Conservation (phyloP, 2,888 invertebrate genomes). For the Plagiodera versicolora region DNA sequence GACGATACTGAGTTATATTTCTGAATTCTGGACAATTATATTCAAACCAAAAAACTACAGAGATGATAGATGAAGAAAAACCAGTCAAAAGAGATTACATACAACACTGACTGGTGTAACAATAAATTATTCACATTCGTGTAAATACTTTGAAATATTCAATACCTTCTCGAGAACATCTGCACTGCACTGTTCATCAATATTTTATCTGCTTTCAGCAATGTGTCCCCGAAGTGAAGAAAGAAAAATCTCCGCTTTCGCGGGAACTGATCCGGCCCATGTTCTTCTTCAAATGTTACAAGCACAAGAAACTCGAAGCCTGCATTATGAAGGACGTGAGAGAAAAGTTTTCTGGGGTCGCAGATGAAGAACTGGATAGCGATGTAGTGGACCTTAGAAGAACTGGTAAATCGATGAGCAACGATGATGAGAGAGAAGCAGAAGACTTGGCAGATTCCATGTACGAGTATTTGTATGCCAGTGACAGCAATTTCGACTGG, state of each 20-base stretch:
- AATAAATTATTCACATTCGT: too few species aligned
- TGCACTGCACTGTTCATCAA: too few species aligned
- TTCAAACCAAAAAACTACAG: too few species aligned
- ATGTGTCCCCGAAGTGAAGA: conserved; percentile 69
- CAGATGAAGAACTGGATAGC: conserved; percentile 61
- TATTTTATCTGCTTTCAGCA: conserved; percentile 56
- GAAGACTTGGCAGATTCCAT: conserved; percentile 64
- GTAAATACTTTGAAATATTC: too few species aligned
- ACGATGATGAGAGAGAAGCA: conserved; percentile 53
- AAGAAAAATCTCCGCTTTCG: conserved; percentile 64
- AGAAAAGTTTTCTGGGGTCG: conserved; percentile 60
- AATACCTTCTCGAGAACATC: too few species aligned
- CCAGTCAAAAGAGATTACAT: too few species aligned
- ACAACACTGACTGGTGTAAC: too few species aligned
- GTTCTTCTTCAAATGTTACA: conserved; percentile 75
- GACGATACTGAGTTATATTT: too few species aligned
- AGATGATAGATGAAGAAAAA: too few species aligned
- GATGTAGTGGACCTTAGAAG: conserved; percentile 55
- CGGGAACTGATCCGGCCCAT: conserved; percentile 67
- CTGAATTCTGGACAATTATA: too few species aligned
- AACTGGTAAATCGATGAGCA: conserved; percentile 58
- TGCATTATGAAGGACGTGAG: conserved; percentile 73
- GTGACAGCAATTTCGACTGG: conserved; percentile 59
- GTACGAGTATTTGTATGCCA: conserved; percentile 66
- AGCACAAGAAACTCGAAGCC: conserved; percentile 72